phyloP scores from a whole-genome alignment of 2,113 vertebrate species.

The Empidonax alnorum region DNA sequence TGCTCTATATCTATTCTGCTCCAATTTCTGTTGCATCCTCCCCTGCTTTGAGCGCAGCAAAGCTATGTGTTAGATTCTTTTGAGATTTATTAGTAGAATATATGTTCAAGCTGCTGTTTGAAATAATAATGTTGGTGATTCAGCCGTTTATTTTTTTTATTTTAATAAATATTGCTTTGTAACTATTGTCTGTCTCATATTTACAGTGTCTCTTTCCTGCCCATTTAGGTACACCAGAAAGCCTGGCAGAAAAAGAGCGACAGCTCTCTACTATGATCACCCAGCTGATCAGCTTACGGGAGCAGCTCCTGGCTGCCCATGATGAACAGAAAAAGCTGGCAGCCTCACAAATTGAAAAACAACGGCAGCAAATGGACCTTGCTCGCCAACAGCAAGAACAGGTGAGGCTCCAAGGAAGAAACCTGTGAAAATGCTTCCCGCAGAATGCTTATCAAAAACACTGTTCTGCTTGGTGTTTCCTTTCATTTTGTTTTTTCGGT shows the following conservation, averaged over 20 bases:
- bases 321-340: slow-evolving; percentile 99
- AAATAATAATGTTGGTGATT: background rate
- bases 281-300: slow-evolving; percentile 97
- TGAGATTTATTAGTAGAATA: slow-evolving; percentile 12
- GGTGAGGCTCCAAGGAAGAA: slow-evolving; percentile 78
- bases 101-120: background rate
- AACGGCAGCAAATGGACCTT: slow-evolving; percentile 99
- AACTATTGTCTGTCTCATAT: background rate
- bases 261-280: slow-evolving; percentile 99
- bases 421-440: slow-evolving; percentile 18
- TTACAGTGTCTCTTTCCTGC: slow-evolving; percentile 59
- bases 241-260: slow-evolving; percentile 96
- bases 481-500: background rate
- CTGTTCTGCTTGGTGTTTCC: background rate
- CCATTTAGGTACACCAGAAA: slow-evolving; percentile 92
- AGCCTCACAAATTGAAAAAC: slow-evolving; percentile 98
- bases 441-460: background rate
- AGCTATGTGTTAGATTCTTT: background rate
- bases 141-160: background rate
- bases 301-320: slow-evolving; percentile 97
- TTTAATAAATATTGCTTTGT: background rate
- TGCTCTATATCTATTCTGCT: background rate
- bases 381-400: slow-evolving; percentile 98
- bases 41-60: background rate
- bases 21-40: background rate